Evolutionary conservation across 2,797 vertebrate species (phyloP).

Genomic region (Danio tinwini): DNA sequence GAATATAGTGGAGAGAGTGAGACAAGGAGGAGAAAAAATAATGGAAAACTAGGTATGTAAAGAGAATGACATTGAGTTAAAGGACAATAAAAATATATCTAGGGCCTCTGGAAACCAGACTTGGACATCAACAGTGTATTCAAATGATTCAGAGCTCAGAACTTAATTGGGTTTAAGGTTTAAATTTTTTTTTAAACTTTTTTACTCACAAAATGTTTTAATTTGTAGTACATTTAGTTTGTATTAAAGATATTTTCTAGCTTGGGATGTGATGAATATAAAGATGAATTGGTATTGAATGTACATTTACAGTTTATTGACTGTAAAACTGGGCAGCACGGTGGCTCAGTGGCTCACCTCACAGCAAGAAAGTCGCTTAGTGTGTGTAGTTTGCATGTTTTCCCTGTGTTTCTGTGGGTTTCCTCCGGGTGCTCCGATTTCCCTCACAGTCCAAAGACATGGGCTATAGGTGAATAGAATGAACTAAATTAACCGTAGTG

Average conservation of each 20-base stretch:
- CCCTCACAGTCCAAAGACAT: too few species aligned
- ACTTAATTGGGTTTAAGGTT: too few species aligned
- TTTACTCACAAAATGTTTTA: too few species aligned
- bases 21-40: not conserved
- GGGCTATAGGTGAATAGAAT: too few species aligned
- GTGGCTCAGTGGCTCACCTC: too few species aligned
- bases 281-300: not conserved
- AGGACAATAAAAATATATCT: slow-evolving; percentile 8
- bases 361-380: too few species aligned
- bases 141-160: not conserved
- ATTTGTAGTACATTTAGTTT: not conserved
- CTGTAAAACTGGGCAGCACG: too few species aligned
- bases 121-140: not conserved
- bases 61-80: slow-evolving; percentile 40
- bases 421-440: too few species aligned
- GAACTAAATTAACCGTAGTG: too few species aligned
- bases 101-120: slow-evolving; percentile 30
- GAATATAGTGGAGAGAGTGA: slow-evolving; percentile 51
- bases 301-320: not conserved
- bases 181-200: too few species aligned
- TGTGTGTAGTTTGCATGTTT: too few species aligned
- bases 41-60: slow-evolving; percentile 30
- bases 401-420: too few species aligned
- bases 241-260: not conserved
- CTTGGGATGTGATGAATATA: not conserved